A percentile compares a stretch with the other conserved stretches of the same genome.
Conservation (phyloP, 1,140 invertebrate genomes). For the Meloidogyne chitwoodi region DNA sequence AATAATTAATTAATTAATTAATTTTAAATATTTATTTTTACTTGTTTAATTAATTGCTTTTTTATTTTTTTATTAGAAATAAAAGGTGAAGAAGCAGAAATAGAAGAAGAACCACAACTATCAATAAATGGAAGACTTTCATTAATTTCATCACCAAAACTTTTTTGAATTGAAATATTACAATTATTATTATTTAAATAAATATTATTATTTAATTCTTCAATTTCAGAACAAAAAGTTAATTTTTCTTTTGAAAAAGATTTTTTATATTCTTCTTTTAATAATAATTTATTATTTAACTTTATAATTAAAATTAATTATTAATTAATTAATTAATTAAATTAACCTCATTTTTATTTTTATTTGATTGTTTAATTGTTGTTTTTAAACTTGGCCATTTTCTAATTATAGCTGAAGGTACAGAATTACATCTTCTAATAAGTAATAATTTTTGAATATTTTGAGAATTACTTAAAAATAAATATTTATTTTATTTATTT, state of each 20-base stretch:
- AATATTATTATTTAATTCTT: too few relatives aligned
- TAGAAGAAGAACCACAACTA: neutral
- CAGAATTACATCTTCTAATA: conserved; percentile 5
- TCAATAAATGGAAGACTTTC: conserved; percentile 53
- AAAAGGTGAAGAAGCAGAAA: neutral
- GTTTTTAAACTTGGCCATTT: conserved; percentile 1
- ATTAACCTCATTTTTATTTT: too few relatives aligned
- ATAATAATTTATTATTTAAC: neutral
- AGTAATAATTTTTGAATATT: neutral
- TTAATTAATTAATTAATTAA: neutral
- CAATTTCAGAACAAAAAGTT: neutral
- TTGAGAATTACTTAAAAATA: neutral
- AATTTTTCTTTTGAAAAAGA: neutral
- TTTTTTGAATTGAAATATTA: conserved; percentile 25
- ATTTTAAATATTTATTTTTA: neutral
- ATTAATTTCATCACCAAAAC: conserved; percentile 52
- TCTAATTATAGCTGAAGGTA: neutral
- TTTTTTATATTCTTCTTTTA: neutral
- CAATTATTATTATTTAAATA: neutral
- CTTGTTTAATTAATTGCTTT: neutral
- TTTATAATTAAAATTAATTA: neutral
- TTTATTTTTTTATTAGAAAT: neutral
- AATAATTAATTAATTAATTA: neutral
- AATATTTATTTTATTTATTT: neutral
- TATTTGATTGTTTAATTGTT: neutral